Base-by-base conservation (phyloP, 2,797 vertebrate species). In the Gorsachius magnificus region DNA sequence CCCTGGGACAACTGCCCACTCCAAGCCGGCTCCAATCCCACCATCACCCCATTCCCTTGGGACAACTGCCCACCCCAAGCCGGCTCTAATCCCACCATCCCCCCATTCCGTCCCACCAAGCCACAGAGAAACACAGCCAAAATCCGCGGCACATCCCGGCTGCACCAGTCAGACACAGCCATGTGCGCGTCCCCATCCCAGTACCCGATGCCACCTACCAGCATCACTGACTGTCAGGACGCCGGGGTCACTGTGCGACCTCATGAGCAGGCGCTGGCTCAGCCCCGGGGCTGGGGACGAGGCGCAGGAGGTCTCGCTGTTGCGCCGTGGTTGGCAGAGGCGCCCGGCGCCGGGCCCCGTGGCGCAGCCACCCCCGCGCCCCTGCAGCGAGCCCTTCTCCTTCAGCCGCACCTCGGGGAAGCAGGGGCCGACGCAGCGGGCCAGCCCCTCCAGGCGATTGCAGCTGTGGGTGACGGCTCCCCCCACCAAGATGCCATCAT, bases 211-310 rank as follows among this genome's bases (percentile, higher is more conserved):
- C 19, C 83, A 93, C 95, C 70, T 92, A 96, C 95, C 95, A 58
- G 98, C 98, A 10, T 96, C 96, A 20, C 96, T 96, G 1, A 97
- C 98, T 19, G 96, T 98, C 89, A 97, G 94, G 35, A 99, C 98
- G 4, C 99, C 99, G 0, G 99, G 99, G 92, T 99, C 99, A 22
- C 99, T 99, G 97, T 99, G 99, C 1, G 99, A 99, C 96, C 99
- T 98, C 56, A 98, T 84, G 16, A 99, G 98, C 29, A 96, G 97
- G 33, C 97, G 48, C 63, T 86, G 92, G 76, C 97, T 33, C 93
- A 97, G 51, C 12, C 90, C 94, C 10, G 94, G 92, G 41, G 71
- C 82, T 31, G 82, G 98, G 29, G 96, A 97, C 50, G 89, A 98
- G 35, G 35, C 98, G 89, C 84, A 98, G 91, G 80, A 97, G 71